Conservation (phyloP, 2,797 vertebrate genomes). For the Vultur gryphus region DNA sequence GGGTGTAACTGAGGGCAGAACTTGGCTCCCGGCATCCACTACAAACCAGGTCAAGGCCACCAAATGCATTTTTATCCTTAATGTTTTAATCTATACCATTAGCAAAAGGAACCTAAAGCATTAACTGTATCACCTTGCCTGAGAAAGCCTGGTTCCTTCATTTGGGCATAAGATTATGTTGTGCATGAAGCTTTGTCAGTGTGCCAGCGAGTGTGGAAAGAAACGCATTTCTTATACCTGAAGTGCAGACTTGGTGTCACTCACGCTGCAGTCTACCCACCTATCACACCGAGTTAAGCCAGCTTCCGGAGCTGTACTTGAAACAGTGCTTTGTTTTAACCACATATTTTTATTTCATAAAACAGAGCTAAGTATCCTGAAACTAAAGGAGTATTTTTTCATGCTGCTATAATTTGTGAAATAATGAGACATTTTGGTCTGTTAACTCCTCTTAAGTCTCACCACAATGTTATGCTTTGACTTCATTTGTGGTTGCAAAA, state of each 20-base stretch:
- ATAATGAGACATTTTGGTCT: constrained; percentile 60
- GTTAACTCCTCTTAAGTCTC: constrained; percentile 60
- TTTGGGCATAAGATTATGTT: neutral
- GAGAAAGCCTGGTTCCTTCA: neutral
- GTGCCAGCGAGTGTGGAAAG: neutral
- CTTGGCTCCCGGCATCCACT: neutral
- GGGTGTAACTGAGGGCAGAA: constrained; percentile 27
- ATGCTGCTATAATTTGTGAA: constrained; percentile 50
- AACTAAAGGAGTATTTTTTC: constrained; percentile 41
- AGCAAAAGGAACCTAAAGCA: neutral
- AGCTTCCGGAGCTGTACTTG: neutral
- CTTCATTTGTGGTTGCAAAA: constrained; percentile 64
- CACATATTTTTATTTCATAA: constrained; percentile 20
- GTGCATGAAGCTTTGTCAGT: neutral
- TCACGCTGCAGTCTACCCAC: neutral
- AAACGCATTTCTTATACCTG: neutral
- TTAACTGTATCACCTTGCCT: neutral
- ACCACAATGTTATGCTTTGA: constrained; percentile 63
- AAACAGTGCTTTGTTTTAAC: constrained; percentile 15
- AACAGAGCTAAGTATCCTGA: constrained; percentile 37
- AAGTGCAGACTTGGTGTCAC: neutral
- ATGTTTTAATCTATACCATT: neutral
- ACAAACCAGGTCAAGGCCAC: constrained; percentile 10
- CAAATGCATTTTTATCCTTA: neutral
- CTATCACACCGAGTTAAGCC: neutral